Conservation (phyloP, 2,888 invertebrate genomes). For the Linnaemya vulpina region DNA sequence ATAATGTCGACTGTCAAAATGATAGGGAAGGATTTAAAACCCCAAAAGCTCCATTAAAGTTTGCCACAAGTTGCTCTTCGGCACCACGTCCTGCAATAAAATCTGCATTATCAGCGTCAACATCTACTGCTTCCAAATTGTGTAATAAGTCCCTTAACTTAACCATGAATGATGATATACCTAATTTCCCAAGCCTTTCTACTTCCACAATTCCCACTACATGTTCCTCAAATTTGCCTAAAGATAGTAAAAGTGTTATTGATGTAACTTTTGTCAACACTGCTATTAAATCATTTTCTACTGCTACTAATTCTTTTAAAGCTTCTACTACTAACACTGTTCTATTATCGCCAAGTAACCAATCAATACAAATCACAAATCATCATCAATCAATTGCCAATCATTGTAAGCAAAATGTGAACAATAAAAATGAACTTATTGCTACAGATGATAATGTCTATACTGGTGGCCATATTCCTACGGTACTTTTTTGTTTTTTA, state of each 20-base stretch:
- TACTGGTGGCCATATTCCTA: slow-evolving; percentile 78
- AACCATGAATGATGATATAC: slow-evolving; percentile 52
- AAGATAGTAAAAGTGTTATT: slow-evolving; percentile 54
- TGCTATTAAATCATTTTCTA: slow-evolving; percentile 68
- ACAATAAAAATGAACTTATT: slow-evolving; percentile 49
- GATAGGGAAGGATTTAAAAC: slow-evolving; percentile 80
- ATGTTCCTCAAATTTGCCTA: slow-evolving; percentile 51
- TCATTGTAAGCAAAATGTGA: slow-evolving; percentile 56
- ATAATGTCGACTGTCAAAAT: slow-evolving; percentile 60
- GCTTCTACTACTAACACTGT: slow-evolving; percentile 52
- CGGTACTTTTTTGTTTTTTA: slow-evolving; percentile 83
- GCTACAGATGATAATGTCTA: slow-evolving; percentile 73
- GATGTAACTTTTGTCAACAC: slow-evolving; percentile 40
- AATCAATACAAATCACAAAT: slow-evolving; percentile 63
- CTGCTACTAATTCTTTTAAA: slow-evolving; percentile 70
- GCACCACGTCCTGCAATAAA: slow-evolving; percentile 59
- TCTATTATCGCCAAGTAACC: slow-evolving; percentile 64
- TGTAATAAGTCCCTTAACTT: slow-evolving; percentile 68
- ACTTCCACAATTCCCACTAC: slow-evolving; percentile 51
- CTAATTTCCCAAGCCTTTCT: slow-evolving; percentile 50
- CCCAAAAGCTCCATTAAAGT: slow-evolving; percentile 79
- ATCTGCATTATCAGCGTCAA: slow-evolving; percentile 43
- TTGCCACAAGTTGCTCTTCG: slow-evolving; percentile 64
- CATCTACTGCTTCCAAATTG: slow-evolving; percentile 63
- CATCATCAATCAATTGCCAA: slow-evolving; percentile 61